A percentile compares a stretch with the other conserved stretches of the same genome.
Evolutionary conservation across 2,888 invertebrate species (phyloP).

Genomic region (Perithous albicinctus): DNA sequence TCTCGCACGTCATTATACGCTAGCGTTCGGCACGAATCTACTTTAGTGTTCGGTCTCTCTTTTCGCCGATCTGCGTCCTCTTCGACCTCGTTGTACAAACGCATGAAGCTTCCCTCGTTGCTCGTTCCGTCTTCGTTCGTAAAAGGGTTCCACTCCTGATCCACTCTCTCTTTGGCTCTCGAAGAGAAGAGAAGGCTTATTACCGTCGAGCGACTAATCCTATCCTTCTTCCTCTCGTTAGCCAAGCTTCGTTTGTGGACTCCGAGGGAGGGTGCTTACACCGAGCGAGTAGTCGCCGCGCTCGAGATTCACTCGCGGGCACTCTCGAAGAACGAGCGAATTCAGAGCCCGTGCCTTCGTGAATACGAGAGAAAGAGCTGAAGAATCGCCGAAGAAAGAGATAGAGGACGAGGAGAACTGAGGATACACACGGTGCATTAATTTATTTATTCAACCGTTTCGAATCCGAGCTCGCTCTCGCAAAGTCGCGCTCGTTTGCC

Average conservation of each 20-base stretch:
- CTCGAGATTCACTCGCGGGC: slow-evolving; percentile 66
- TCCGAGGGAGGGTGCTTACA: slow-evolving; percentile 71
- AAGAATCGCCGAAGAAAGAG: slow-evolving; percentile 1
- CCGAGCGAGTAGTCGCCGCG: slow-evolving; percentile 56
- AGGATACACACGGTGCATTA: slow-evolving; percentile 65
- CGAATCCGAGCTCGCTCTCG: slow-evolving; percentile 44
- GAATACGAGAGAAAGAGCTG: slow-evolving; percentile 36
- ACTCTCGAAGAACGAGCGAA: slow-evolving; percentile 34
- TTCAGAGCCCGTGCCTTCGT: slow-evolving; percentile 52
- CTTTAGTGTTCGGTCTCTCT: slow-evolving; percentile 75
- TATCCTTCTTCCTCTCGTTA: slow-evolving; percentile 81
- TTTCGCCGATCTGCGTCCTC: slow-evolving; percentile 35
- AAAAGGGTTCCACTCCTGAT: slow-evolving; percentile 10
- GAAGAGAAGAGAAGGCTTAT: slow-evolving; percentile 75
- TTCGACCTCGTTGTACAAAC: slow-evolving; percentile 23
- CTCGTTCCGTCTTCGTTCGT: slow-evolving; percentile 14
- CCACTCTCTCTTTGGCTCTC: slow-evolving; percentile 26
- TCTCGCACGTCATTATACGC: slow-evolving; percentile 82
- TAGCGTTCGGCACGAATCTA: slow-evolving; percentile 82
- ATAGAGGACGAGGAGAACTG: slow-evolving; percentile 27
- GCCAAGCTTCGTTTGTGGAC: slow-evolving; percentile 75
- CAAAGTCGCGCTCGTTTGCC: slow-evolving; percentile 64
- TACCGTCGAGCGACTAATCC: slow-evolving; percentile 79
- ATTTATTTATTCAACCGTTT: slow-evolving; percentile 66
- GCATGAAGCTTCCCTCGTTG: slow-evolving; percentile 58